A percentile compares a stretch with the other conserved stretches of the same genome.
These are phyloP conservation scores for Saccopteryx bilineata DNA, from an alignment of 2,113 vertebrate genomes.

Conservation along the genomic window DNA sequence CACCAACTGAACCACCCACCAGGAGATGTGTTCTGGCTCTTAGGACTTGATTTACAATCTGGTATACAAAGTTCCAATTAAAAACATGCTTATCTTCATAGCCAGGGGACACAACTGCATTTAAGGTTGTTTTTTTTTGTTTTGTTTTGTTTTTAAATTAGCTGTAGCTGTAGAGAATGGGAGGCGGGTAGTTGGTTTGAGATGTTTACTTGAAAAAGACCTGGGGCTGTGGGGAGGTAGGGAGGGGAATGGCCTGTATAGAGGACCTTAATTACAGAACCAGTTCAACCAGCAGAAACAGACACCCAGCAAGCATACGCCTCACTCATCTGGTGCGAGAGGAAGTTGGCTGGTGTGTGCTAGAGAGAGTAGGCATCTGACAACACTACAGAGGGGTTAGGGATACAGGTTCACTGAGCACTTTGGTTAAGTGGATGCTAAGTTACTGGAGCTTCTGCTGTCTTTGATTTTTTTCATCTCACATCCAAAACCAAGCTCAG, in stretches of 20 bases:
- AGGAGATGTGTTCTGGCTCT: conserved; percentile 46
- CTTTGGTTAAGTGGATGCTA: background rate
- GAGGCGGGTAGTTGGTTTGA: conserved; percentile 48
- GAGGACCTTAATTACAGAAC: conserved; percentile 71
- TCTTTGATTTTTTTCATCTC: background rate
- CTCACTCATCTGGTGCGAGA: conserved; percentile 28
- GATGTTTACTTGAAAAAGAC: conserved; percentile 60
- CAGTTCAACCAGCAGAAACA: conserved; percentile 52
- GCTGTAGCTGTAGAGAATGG: conserved; percentile 39
- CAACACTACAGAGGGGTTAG: too few relatives aligned
- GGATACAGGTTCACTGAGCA: background rate
- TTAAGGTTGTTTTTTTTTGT: background rate
- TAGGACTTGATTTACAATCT: conserved; percentile 67
- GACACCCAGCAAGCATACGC: conserved; percentile 46
- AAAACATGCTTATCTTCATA: conserved; percentile 74
- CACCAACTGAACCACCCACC: conserved; percentile 65
- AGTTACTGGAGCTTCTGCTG: background rate
- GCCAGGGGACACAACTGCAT: conserved; percentile 54
- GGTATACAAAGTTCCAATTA: conserved; percentile 54
- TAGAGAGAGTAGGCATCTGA: background rate
- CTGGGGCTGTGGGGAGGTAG: background rate
- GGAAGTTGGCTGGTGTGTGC: background rate
- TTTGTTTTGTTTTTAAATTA: conserved; percentile 61
- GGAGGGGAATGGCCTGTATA: background rate
- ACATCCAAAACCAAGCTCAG: conserved; percentile 23